Base-by-base conservation (phyloP, 2,113 vertebrate species). In the Elaphurus davidianus region DNA sequence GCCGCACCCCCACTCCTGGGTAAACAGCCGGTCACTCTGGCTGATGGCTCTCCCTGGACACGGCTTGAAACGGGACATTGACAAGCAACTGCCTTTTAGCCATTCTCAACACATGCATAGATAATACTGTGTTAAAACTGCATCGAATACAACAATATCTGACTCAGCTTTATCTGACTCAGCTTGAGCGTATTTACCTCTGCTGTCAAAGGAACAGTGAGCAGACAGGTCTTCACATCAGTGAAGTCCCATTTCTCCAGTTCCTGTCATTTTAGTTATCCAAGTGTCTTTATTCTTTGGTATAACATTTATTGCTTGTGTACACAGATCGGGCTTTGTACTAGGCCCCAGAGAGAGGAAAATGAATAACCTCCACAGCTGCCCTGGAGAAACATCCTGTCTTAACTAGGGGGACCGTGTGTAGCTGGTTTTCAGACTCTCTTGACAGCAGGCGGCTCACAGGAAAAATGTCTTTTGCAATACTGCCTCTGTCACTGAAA, bases 1-100 rank as follows among this genome's bases (percentile, higher is more conserved):
- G 14, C 4, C 23, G 0, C 17, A 0, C 25, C 17, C 36, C 40
- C 7, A 1, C 62, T 40, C n/a, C 8, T 12, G 19, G 4, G 30
- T 7, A 3, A 5, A 3, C 2, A 7, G 33, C 28, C 57, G 16
- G 13, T 79, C 23, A 19, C 8, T 19, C 13, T 14, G 60, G 43
- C 40, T 50, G 13, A 0, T 40, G 78, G 12, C 83, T 88, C 21
- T 40, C 17, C 43, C 7, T 7, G 11, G 25, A 21, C 59, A 15
- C 0, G 0, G 27, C 6, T 45, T 55, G 43, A 16, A 30, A 23
- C 6, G 2, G 52, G 7, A 54, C 17, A 23, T 82, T 40, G 33
- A 2, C 33, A 64, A 10, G 33, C 76, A 45, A 5, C n/a, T 45
- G 25, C 82, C 57, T 30, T 10, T 23, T 21, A 40, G 78, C 50